Percentiles rank a stretch among this genome's conserved stretches.
phyloP scores from a whole-genome alignment of 2,888 invertebrate species.

The Coelinius sp. region DNA sequence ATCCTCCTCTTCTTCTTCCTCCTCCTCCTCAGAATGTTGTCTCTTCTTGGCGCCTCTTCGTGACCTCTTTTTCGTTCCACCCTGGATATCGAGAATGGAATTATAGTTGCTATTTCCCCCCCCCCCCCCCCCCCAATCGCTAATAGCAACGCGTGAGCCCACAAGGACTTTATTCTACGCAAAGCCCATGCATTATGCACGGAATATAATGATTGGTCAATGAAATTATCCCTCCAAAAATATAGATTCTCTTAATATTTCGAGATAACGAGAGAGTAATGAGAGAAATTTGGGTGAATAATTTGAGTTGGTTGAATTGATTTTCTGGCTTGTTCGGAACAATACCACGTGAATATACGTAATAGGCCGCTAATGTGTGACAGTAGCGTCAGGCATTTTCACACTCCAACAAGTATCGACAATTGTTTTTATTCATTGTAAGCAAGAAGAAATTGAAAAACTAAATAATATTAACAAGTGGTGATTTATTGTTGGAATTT shows the following conservation, averaged over 20 bases:
- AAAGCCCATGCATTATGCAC: not conserved
- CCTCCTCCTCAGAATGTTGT: constrained; percentile 65
- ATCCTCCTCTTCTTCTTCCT: constrained; percentile 57
- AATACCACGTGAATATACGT: not conserved
- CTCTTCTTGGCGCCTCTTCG: constrained; percentile 66
- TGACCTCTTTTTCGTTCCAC: constrained; percentile 63
- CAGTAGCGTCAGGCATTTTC: not conserved
- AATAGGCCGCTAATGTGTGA: not conserved
- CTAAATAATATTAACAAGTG: not conserved
- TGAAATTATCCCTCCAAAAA: not conserved
- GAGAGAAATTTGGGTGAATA: not conserved
- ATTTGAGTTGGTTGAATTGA: not conserved
- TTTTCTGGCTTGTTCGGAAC: not conserved
- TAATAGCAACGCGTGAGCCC: not conserved
- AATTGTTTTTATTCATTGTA: not conserved
- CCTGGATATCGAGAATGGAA: constrained; percentile 45
- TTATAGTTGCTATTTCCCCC: not conserved
- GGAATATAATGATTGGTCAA: not conserved
- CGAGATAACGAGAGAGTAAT: constrained; percentile 21
- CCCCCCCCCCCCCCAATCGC: not conserved
- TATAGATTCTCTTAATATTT: constrained; percentile 5
- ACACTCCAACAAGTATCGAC: constrained; percentile 8
- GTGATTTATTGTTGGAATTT: not conserved
- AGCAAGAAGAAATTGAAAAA: not conserved
- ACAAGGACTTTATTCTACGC: not conserved